Conservation (phyloP, 2,888 invertebrate genomes). For the Drosophila putrida region DNA sequence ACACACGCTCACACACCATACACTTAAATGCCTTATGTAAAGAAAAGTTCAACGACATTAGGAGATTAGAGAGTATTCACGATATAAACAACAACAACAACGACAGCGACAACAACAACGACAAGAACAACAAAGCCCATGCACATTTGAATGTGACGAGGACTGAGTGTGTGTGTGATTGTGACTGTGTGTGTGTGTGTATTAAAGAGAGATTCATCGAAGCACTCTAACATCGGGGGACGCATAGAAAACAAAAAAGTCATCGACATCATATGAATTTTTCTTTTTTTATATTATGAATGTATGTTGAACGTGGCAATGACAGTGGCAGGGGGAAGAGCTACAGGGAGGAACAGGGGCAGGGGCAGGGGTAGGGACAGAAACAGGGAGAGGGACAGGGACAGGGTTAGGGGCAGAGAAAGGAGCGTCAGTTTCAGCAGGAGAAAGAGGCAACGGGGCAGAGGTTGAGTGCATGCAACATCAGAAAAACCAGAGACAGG, state of each 20-base stretch:
- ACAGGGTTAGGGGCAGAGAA: slow-evolving; percentile 4
- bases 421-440: slow-evolving; percentile 32
- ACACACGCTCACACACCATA: neutral
- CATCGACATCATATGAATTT: slow-evolving; percentile 79
- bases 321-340: slow-evolving; percentile 19
- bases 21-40: slow-evolving; percentile 3
- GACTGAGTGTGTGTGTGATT: slow-evolving; percentile 12
- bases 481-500: slow-evolving; percentile 56
- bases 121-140: slow-evolving; percentile 26
- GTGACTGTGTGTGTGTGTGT: slow-evolving; percentile 20
- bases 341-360: neutral
- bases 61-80: slow-evolving; percentile 78
- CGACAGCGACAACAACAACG: slow-evolving; percentile 35
- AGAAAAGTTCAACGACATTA: slow-evolving; percentile 76
- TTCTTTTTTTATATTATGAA: slow-evolving; percentile 17
- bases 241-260: slow-evolving; percentile 64
- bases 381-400: slow-evolving; percentile 1
- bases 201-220: slow-evolving; percentile 54
- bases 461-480: slow-evolving; percentile 36
- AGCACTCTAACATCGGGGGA: slow-evolving; percentile 40
- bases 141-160: slow-evolving; percentile 71
- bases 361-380: neutral
- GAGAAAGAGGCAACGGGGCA: slow-evolving; percentile 8
- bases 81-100: slow-evolving; percentile 50
- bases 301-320: slow-evolving; percentile 41